Evolutionary conservation across 1,140 invertebrate genomes (phyloP).

Genomic region (Cardiocondyla obscurior): DNA sequence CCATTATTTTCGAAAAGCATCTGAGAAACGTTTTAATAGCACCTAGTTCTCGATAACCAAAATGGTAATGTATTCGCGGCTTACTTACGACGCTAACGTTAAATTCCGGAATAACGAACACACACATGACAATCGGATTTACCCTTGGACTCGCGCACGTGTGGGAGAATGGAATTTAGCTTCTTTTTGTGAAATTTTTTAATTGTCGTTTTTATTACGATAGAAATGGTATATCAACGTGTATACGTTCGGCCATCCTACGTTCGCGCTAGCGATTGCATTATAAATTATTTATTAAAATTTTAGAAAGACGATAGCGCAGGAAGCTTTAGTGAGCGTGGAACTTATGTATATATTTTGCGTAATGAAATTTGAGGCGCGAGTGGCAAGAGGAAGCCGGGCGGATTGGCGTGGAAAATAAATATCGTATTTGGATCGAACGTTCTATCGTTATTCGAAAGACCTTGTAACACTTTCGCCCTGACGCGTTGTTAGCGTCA

Average conservation of each 20-base stretch:
- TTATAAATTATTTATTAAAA: neutral
- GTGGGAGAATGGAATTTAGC: neutral
- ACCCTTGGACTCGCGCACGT: slow-evolving; percentile 36
- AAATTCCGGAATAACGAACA: slow-evolving; percentile 32
- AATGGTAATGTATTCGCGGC: slow-evolving; percentile 18
- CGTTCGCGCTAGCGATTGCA: neutral
- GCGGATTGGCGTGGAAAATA: neutral
- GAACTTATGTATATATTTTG: neutral
- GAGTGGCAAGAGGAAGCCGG: neutral
- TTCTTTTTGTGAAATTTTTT: neutral
- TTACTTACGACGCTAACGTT: neutral
- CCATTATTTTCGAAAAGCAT: neutral
- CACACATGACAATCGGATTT: slow-evolving; percentile 9
- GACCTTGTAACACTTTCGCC: slow-evolving; percentile 68
- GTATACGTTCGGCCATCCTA: neutral
- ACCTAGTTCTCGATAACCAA: neutral
- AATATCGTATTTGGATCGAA: neutral
- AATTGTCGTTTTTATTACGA: neutral
- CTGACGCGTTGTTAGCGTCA: slow-evolving; percentile 55
- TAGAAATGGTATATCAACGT: no score
- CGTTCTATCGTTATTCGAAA: slow-evolving; percentile 50
- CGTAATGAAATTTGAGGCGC: neutral
- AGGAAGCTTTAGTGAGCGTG: neutral
- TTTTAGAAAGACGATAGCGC: neutral
- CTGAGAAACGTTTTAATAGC: neutral